A percentile compares a stretch with the other conserved stretches of the same genome.
Conservation (phyloP, 1,140 invertebrate species). For the Ceratitis capitata region DNA sequence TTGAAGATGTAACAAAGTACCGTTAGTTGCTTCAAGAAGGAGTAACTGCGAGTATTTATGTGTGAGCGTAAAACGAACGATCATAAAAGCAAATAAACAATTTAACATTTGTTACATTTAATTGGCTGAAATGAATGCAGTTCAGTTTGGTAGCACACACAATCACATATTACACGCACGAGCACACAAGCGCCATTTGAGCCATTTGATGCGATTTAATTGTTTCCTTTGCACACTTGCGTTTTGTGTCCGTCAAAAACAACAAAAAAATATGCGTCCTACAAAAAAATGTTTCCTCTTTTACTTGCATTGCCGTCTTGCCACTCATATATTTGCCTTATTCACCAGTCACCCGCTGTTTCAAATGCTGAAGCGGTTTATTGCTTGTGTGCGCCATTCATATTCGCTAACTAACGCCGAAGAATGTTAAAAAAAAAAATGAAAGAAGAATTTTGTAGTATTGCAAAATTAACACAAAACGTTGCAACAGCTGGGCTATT, state of each 20-base stretch:
- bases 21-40: neutral
- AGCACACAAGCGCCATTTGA: neutral
- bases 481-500: neutral
- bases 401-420: neutral
- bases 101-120: neutral
- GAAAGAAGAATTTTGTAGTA: too few species aligned
- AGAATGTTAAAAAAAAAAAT: neutral
- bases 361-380: neutral
- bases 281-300: neutral
- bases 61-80: neutral
- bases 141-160: neutral
- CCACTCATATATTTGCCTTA: too few species aligned
- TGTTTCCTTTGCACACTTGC: neutral
- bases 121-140: neutral
- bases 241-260: neutral
- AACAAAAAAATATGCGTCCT: neutral
- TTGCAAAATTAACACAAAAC: neutral
- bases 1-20: conserved; percentile 26
- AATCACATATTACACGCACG: neutral
- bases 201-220: neutral
- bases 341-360: too few species aligned
- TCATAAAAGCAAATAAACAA: neutral
- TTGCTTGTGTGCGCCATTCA: conserved; percentile 10
- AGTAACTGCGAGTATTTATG: too few species aligned
- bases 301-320: neutral